Evolutionary conservation across 2,113 vertebrate genomes (phyloP).

Genomic region (Sceloporus tristichus): DNA sequence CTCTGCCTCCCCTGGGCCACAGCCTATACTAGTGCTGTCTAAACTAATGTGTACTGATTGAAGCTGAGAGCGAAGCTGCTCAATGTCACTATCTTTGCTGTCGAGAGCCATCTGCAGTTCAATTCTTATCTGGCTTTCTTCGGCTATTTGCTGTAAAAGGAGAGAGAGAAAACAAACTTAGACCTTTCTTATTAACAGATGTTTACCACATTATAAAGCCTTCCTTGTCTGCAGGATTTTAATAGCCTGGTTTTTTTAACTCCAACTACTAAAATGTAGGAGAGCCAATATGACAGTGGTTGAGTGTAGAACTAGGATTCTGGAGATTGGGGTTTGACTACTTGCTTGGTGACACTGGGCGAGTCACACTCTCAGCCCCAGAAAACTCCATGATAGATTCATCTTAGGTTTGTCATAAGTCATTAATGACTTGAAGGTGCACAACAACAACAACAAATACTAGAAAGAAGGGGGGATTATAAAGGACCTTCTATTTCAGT

Average conservation of each 20-base stretch:
- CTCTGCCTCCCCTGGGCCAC: slow-evolving; percentile 91
- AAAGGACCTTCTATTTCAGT: not conserved
- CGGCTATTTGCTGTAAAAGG: slow-evolving; percentile 89
- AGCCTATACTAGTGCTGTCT: slow-evolving; percentile 92
- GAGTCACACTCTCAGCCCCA: too few species aligned
- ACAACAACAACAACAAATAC: too few species aligned
- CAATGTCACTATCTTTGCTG: slow-evolving; percentile 99
- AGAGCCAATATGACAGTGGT: not conserved
- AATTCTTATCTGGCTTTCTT: slow-evolving; percentile 94
- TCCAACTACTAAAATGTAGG: not conserved
- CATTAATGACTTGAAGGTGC: too few species aligned
- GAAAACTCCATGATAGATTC: too few species aligned
- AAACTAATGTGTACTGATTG: slow-evolving; percentile 91
- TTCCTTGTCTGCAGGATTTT: not conserved
- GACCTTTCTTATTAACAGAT: slow-evolving; percentile 6
- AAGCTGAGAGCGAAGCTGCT: slow-evolving; percentile 93
- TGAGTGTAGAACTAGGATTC: too few species aligned
- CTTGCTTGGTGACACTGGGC: too few species aligned
- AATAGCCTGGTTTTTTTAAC: not conserved
- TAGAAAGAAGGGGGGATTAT: not conserved
- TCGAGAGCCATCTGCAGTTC: slow-evolving; percentile 99
- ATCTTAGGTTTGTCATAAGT: too few species aligned
- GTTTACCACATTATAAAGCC: not conserved
- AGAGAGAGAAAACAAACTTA: not conserved
- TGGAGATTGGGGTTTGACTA: too few species aligned